Evolutionary conservation across 2,113 vertebrate genomes (phyloP), one percentile per base, ranked within the genome.

Genomic region (Festucalex cinctus): DNA sequence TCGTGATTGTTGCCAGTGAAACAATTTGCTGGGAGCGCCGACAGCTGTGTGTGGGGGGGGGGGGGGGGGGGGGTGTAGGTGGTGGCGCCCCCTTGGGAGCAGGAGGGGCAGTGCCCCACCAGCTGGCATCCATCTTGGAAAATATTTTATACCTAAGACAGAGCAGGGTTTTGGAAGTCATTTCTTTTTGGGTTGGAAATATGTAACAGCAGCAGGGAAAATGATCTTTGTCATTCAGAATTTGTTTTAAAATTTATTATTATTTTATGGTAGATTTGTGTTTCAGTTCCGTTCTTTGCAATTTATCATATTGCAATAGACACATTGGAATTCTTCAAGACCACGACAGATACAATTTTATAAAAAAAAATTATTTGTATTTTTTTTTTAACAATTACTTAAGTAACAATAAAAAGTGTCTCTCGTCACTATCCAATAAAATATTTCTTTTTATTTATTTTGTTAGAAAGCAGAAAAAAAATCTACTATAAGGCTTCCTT

Each of bases 41-140:
- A 82, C 88, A 89, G 88, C 89, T 91, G 90, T 77, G 36, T 37
- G 9, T 8, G 9, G 4, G 6, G 6, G 9, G 9, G 69, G 66
- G 26, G 69, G 65, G 80, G 65, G 82, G 73, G 61, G 79, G 58
- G 67, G 71, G 68, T 67, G 57, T 53, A 68, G 89, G 17, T 59
- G 17, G 32, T 8, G 12, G n/a, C n/a, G 9, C 7, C 22, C 22
- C 22, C 22, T 54, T 54, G 10, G 22, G 51, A 54, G 51, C 22
- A 26, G n/a, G 51, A 10, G 4, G 51, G 51, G 51, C 12, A 54
- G 51, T 13, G 51, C 22, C 22, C n/a, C 51, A 26, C 8, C 51
- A 26, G 51, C 22, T 26, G n/a, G n/a, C 5, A 5, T 46, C 22
- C 10, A 54, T 54, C 9, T 26, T 26, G 14, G 10, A 51, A 54